Evolutionary conservation across 2,113 vertebrate genomes (phyloP).

Genomic region (Euleptes europaea): DNA sequence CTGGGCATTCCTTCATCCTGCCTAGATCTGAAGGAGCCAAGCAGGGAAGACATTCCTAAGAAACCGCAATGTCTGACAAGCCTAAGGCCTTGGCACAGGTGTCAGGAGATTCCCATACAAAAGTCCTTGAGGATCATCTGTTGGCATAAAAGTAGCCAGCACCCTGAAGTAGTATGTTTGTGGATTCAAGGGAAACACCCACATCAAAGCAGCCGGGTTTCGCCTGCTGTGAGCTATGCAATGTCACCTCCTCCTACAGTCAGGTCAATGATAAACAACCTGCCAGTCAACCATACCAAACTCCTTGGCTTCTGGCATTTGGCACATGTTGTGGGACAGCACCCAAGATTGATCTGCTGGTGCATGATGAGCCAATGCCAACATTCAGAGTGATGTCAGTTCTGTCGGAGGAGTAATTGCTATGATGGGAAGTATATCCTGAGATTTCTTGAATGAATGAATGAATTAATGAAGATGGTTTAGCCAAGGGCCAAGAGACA

Average conservation of each 20-base stretch:
- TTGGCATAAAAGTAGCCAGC: conserved; percentile 31
- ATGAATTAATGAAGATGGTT: not conserved
- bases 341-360: not conserved
- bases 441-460: not conserved
- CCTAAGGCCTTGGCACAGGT: conserved; percentile 37
- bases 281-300: not conserved
- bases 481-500: not conserved
- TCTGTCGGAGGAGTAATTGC: not conserved
- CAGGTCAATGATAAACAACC: not conserved
- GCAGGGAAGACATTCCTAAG: not conserved
- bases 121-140: conserved; percentile 1
- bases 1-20: too few species aligned
- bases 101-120: conserved; percentile 56
- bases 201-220: conserved; percentile 1
- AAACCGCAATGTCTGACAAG: not conserved
- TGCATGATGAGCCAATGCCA: rapidly evolving
- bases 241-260: not conserved
- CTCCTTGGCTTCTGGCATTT: not conserved
- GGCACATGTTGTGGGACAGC: not conserved
- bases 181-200: conserved; percentile 34
- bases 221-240: not conserved
- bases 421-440: not conserved
- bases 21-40: too few species aligned
- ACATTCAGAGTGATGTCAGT: rapidly evolving
- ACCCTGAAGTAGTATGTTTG: conserved; percentile 42